A percentile compares a stretch with the other conserved stretches of the same genome.
Conservation (phyloP, 1,140 invertebrate genomes). For the Tribolium madens region DNA sequence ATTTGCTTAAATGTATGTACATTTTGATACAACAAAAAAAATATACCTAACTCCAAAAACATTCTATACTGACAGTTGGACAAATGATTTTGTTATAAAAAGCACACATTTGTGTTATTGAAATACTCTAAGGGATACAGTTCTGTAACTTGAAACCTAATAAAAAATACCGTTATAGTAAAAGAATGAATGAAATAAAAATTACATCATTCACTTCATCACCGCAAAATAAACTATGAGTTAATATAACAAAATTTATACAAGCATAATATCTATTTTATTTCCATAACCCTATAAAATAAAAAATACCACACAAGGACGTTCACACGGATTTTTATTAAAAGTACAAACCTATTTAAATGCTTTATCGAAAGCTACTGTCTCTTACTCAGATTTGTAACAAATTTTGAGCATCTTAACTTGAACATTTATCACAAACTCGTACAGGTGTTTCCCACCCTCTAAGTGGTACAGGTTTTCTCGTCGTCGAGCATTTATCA, state of each 20-base stretch:
- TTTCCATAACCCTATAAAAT: slow-evolving; percentile 31
- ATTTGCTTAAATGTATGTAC: slow-evolving; percentile 9
- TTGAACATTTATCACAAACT: slow-evolving; percentile 74
- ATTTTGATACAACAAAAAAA: slow-evolving; percentile 20
- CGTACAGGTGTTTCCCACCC: slow-evolving; percentile 79
- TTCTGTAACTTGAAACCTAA: neutral
- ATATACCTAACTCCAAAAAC: neutral
- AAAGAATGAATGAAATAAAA: neutral
- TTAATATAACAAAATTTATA: slow-evolving; percentile 7
- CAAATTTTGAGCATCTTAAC: slow-evolving; percentile 38
- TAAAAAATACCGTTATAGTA: neutral
- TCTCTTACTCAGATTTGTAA: slow-evolving; percentile 28
- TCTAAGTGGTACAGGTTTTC: slow-evolving; percentile 74
- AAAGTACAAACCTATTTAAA: slow-evolving; percentile 44
- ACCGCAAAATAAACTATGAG: slow-evolving; percentile 1
- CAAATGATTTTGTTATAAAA: slow-evolving; percentile 10
- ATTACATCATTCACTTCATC: neutral
- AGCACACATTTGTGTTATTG: slow-evolving; percentile 21
- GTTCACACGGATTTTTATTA: slow-evolving; percentile 40
- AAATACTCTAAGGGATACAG: slow-evolving; percentile 19
- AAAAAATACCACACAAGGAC: slow-evolving; percentile 29
- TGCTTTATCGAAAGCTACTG: slow-evolving; percentile 40
- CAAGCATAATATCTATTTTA: slow-evolving; percentile 4
- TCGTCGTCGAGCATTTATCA: slow-evolving; percentile 73
- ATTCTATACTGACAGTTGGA: neutral